phyloP scores from a whole-genome alignment of 2,888 invertebrate species.

The Lasioglossum calceatum region DNA sequence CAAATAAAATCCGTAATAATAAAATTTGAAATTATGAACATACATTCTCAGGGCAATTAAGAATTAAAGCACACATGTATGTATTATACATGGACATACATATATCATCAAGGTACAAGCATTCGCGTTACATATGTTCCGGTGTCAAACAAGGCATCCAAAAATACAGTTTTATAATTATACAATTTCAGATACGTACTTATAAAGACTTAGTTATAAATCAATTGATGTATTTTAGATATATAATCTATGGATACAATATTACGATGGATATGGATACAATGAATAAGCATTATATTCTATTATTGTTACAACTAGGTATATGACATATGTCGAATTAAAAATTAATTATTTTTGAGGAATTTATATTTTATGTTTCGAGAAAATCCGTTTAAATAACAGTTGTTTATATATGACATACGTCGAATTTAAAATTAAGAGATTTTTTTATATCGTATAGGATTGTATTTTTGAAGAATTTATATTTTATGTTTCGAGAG shows the following conservation, averaged over 20 bases:
- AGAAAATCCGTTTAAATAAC: slow-evolving; percentile 21
- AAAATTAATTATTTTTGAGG: slow-evolving; percentile 37
- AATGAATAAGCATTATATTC: slow-evolving; percentile 26
- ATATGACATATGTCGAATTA: not conserved
- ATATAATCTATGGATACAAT: not conserved
- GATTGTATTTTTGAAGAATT: slow-evolving; percentile 41
- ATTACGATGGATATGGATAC: not conserved
- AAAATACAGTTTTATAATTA: slow-evolving; percentile 36
- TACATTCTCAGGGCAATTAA: slow-evolving; percentile 2
- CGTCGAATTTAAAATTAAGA: slow-evolving; percentile 11
- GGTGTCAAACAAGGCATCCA: slow-evolving; percentile 40
- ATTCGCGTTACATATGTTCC: slow-evolving; percentile 9
- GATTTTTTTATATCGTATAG: slow-evolving; percentile 1
- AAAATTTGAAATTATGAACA: not conserved
- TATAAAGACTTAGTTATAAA: slow-evolving; percentile 12
- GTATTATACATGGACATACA: no score
- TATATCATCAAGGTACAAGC: not conserved
- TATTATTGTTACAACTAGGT: slow-evolving; percentile 3
- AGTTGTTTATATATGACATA: slow-evolving; percentile 33
- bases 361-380: slow-evolving; percentile 22
- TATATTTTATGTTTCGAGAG: not conserved
- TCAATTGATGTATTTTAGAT: slow-evolving; percentile 9
- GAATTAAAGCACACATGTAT: slow-evolving; percentile 13
- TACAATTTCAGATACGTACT: slow-evolving; percentile 15
- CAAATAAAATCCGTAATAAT: not conserved